Evolutionary conservation across 2,113 vertebrate genomes (phyloP), one percentile per base, ranked within the genome.

Genomic region (Chaetodon auriga): DNA sequence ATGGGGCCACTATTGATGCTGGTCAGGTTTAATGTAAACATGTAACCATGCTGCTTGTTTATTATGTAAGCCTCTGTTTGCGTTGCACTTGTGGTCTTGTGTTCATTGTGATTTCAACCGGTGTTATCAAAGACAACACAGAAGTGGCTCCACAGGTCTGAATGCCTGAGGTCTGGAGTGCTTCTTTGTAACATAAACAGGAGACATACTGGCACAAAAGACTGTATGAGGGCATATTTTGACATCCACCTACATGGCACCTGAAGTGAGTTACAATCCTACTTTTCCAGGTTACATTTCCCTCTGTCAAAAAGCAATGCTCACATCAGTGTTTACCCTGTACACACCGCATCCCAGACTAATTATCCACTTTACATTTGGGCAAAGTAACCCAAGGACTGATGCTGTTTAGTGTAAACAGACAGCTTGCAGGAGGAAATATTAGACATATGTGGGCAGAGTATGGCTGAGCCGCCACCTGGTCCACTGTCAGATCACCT

Each of bases 381-480:
- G 73, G 61, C 79, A 85, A 82, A 90, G 45, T 78, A 60, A 70
- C 76, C 25, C 51, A 46, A 62, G 23, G 73, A 10, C 48, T 55
- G 15, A 55, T 88, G 51, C 10, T 93, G 85, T 94, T 93, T 92
- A 41, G 63, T 79, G 84, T 91, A 75, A 90, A 92, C 83, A 87
- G 69, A 72, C 3, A 7, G 11, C 49, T 61, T 18, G 23, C 55
- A 73, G 55, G 82, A 81, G 72, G 71, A 82, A 87, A 78, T 38
- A 78, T 58, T 38, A 48, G 18, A 70, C 48, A 3, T 11, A 87
- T 87, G 85, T 54, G 82, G 90, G 80, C 60, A 63, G 57, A 12
- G 19, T 46, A 72, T 53, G n/a, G 19, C 54, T 36, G 51, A 48
- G 48, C 3, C 5, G 14, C 53, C 61, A 76, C 25, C 36, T 38